Percentiles rank a stretch among this genome's conserved stretches.
Evolutionary conservation across 2,888 invertebrate species (phyloP).

Genomic region (Azorinus chamasolen): DNA sequence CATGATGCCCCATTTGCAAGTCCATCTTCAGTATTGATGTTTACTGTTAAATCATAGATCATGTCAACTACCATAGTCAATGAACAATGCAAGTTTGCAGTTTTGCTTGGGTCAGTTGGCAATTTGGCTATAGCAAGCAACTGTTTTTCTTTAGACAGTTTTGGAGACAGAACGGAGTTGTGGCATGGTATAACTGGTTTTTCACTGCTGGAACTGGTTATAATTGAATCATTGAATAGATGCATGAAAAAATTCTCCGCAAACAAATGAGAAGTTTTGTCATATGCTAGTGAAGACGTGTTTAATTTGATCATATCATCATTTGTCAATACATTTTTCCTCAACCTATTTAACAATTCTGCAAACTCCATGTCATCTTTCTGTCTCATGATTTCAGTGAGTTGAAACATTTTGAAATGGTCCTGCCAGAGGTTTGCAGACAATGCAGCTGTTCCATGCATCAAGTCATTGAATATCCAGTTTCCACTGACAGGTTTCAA

Average conservation of each 20-base stretch:
- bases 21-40: too few relatives aligned
- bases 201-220: constrained; percentile 15
- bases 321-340: constrained; percentile 40
- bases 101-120: constrained; percentile 29
- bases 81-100: constrained; percentile 27
- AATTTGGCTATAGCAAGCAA: constrained; percentile 12
- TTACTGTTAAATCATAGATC: too few relatives aligned
- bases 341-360: constrained; percentile 56
- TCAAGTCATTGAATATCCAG: constrained; percentile 62
- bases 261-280: constrained; percentile 34
- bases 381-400: constrained; percentile 38
- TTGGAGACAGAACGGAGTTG: constrained; percentile 20
- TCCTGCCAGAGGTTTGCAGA: constrained; percentile 5
- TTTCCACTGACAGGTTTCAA: constrained; percentile 54
- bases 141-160: constrained; percentile 31
- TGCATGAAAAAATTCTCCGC: constrained; percentile 41
- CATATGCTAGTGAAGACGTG: constrained; percentile 11
- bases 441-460: constrained; percentile 16
- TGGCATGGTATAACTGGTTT: constrained; percentile 27
- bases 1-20: constrained; percentile 51
- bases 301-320: constrained; percentile 37
- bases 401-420: constrained; percentile 6
- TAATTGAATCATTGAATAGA: constrained; percentile 19
- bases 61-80: constrained; percentile 15
- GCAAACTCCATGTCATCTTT: constrained; percentile 64